Evolutionary conservation across 2,888 invertebrate genomes (phyloP).

Genomic region (Aleiodes testaceus): DNA sequence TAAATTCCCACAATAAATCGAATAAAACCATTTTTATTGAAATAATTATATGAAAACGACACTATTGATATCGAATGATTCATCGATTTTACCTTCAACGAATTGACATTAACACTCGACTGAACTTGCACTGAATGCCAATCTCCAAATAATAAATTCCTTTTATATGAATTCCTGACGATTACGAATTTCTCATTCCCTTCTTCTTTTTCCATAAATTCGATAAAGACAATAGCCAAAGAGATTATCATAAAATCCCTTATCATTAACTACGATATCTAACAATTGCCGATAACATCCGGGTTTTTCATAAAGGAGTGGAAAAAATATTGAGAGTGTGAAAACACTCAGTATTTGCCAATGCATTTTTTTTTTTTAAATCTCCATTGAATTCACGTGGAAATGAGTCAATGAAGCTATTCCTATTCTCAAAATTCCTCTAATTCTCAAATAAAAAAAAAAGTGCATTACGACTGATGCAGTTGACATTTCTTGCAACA

Average conservation of each 20-base stretch:
- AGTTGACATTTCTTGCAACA: not conserved
- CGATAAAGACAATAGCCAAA: not conserved
- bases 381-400: no score
- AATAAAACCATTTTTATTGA: no score
- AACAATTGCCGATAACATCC: not conserved
- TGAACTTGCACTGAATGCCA: not conserved
- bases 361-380: no score
- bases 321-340: no score
- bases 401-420: no score
- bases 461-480: not conserved
- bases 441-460: no score
- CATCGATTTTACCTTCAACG: no score
- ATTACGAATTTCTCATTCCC: not conserved
- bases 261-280: not conserved
- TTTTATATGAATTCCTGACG: not conserved
- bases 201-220: slow-evolving; percentile 3
- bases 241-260: slow-evolving; percentile 16
- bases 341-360: no score
- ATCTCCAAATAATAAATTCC: not conserved
- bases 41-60: no score
- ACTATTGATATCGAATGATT: no score
- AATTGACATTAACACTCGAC: not conserved
- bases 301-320: not conserved
- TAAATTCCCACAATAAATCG: no score
- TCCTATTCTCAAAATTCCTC: no score